Base-by-base conservation (phyloP, 2,113 vertebrate species). In the Cyanoramphus novaezelandiae region DNA sequence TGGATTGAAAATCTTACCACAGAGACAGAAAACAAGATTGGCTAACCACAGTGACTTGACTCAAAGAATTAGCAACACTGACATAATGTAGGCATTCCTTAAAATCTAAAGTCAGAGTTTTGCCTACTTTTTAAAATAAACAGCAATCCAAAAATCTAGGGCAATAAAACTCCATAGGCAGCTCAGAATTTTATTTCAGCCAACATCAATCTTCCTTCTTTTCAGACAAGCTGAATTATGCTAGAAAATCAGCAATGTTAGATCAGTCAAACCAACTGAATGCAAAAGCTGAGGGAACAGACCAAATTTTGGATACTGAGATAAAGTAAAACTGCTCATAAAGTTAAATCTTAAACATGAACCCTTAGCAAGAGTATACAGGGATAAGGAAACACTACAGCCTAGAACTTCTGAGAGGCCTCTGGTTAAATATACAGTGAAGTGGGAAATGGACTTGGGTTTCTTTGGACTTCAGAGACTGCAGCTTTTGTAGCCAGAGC, bases 31-130 rank as follows among this genome's bases (percentile, higher is more conserved):
- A 85, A 96, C 81, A 94, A 92, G 93, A 84, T 59, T 84, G 95
- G 95, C 86, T 95, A 96, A 96, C 95, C 96, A 95, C 96, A 96
- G 72, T 89, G 95, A 97, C 95, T 94, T 82, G 95, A 85, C 91
- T 96, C 65, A 95, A 91, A 96, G 88, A 87, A 90, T 88, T 84
- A 75, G 39, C 74, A 76, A 43, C 69, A 46, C 44, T 93, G 80
- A 95, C 83, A 89, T 68, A 78, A 92, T 33, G 72, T 41, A 70
- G 80, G 80, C 80, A 96, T 86, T 88, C 92, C 95, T 93, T 80
- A 95, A 96, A 94, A 95, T 82, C 55, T 92, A 4, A 84, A 92
- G 80, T 86, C 86, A 90, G 65, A 76, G 62, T 76, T 90, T 63
- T 95, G 77, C 53, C 77, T 52, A n/a, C 33, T 86, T 93, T 86